A percentile compares a stretch with the other conserved stretches of the same genome.
These are phyloP conservation scores for Polyommatus icarus DNA, from an alignment of 2,888 invertebrate genomes.

Conservation along the genomic window DNA sequence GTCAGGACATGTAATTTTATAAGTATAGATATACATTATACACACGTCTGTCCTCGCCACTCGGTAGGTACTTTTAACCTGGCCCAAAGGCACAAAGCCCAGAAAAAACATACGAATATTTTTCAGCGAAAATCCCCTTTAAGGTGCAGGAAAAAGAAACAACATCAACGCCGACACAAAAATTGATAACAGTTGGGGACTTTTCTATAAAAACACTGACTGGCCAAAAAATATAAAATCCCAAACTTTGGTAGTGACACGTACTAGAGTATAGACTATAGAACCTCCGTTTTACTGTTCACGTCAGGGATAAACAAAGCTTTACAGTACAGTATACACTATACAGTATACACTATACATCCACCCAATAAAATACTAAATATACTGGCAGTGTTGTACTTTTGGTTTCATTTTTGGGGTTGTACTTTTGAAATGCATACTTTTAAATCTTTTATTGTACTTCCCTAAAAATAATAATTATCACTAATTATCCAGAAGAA, in stretches of 20 bases:
- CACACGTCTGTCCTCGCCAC: too few relatives aligned
- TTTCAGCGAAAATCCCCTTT: too few relatives aligned
- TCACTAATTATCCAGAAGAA: neutral
- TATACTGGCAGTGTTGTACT: neutral
- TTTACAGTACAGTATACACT: neutral
- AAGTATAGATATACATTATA: too few relatives aligned
- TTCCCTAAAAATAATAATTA: too few relatives aligned
- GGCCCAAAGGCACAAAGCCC: too few relatives aligned
- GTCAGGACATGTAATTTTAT: too few relatives aligned
- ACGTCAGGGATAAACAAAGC: constrained; percentile 14
- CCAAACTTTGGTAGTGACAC: constrained; percentile 1
- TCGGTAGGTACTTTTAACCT: too few relatives aligned
- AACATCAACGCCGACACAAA: neutral
- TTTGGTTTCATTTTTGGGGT: neutral
- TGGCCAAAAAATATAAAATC: neutral
- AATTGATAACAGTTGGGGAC: neutral
- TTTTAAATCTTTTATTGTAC: too few relatives aligned
- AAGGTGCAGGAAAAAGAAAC: neutral
- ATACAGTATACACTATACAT: neutral
- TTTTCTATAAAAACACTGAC: neutral
- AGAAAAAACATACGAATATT: too few relatives aligned
- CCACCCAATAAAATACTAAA: neutral
- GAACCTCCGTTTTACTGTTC: neutral
- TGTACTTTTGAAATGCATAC: too few relatives aligned
- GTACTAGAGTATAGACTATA: neutral